Conservation (phyloP, 2,888 invertebrate species). For the Drosophila longiperda region DNA sequence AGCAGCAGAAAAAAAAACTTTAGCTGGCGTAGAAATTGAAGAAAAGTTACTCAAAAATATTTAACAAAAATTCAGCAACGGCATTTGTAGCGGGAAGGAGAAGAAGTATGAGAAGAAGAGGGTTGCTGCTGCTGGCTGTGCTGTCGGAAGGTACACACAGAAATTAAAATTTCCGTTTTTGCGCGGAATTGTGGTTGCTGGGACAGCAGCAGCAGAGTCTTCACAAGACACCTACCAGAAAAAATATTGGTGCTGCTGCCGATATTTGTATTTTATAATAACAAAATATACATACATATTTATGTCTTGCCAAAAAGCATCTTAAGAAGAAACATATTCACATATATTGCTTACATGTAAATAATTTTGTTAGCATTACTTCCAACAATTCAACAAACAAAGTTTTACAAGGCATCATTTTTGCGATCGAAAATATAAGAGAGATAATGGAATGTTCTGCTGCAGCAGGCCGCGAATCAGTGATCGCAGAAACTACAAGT, state of each 20-base stretch:
- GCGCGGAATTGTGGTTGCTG: slow-evolving; percentile 68
- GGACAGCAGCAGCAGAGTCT: slow-evolving; percentile 21
- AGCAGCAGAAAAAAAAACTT: slow-evolving; percentile 51
- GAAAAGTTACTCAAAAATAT: slow-evolving; percentile 72
- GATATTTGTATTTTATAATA: neutral
- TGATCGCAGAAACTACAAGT: neutral
- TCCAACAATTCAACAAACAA: neutral
- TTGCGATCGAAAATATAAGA: neutral
- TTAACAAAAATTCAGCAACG: slow-evolving; percentile 62
- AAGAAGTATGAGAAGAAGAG: neutral
- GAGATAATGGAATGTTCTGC: neutral
- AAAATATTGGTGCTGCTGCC: neutral
- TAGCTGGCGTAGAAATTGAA: slow-evolving; percentile 60
- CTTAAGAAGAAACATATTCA: neutral
- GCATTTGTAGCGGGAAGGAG: slow-evolving; percentile 54
- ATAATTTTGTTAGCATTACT: neutral
- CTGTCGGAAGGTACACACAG: slow-evolving; percentile 14
- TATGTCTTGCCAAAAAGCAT: neutral
- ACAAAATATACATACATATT: neutral
- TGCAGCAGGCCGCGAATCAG: neutral
- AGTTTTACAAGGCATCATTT: neutral
- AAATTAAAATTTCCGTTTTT: slow-evolving; percentile 47
- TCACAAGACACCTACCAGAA: slow-evolving; percentile 1
- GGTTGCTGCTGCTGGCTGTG: slow-evolving; percentile 7
- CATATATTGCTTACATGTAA: neutral